Evolutionary conservation across 2,888 invertebrate genomes (phyloP).

Genomic region (Elegia similella): DNA sequence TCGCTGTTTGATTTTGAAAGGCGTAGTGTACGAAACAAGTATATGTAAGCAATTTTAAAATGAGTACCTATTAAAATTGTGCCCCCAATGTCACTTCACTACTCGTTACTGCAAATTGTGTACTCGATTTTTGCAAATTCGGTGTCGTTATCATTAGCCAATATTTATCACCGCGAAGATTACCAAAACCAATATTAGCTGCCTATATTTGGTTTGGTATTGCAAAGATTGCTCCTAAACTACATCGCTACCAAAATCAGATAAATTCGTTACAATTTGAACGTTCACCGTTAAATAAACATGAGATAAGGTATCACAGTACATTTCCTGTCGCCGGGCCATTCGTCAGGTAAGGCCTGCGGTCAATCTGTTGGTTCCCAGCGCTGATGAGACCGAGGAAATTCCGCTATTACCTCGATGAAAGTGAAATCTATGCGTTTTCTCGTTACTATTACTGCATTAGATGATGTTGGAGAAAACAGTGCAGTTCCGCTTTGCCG

Average conservation of each 20-base stretch:
- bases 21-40: too few relatives aligned
- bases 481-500: not conserved
- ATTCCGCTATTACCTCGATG: conserved; percentile 36
- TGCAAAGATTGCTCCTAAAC: not conserved
- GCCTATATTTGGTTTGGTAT: too few relatives aligned
- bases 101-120: not conserved
- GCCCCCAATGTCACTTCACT: too few relatives aligned
- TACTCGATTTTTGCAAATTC: not conserved
- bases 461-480: conserved; percentile 11
- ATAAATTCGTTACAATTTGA: conserved; percentile 7
- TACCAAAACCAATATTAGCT: not conserved
- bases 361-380: conserved; percentile 25
- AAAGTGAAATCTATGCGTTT: conserved; percentile 48
- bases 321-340: conserved; percentile 29
- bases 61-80: too few relatives aligned
- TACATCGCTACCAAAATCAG: conserved; percentile 1
- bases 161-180: not conserved
- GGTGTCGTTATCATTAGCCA: not conserved
- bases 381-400: conserved; percentile 44
- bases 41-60: too few relatives aligned
- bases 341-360: conserved; percentile 19
- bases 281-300: conserved; percentile 11
- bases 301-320: conserved; percentile 12
- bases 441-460: conserved; percentile 30
- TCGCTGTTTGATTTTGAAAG: too few relatives aligned